Conservation (phyloP, 2,797 vertebrate genomes). For the Gymnodraco acuticeps region DNA sequence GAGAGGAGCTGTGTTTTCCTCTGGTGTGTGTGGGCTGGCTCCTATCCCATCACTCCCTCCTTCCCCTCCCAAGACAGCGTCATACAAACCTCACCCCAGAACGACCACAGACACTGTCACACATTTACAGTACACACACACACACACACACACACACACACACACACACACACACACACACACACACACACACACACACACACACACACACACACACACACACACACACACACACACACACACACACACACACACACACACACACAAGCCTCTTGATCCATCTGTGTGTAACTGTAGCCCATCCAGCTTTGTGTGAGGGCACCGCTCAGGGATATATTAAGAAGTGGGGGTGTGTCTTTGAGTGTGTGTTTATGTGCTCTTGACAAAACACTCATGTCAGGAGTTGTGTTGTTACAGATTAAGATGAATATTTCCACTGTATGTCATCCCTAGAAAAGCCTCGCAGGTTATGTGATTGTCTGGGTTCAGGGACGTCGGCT, state of each 20-base stretch:
- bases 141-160: constrained; percentile 1
- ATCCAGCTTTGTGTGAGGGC: constrained; percentile 46
- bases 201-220: constrained; percentile 1
- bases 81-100: constrained; percentile 18
- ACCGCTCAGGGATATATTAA: constrained; percentile 43
- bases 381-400: constrained; percentile 42
- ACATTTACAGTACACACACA: constrained; percentile 25
- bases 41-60: constrained; percentile 11
- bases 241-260: constrained; percentile 4
- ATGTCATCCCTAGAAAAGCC: constrained; percentile 18
- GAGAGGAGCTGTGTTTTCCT: background rate
- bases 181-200: constrained; percentile 12
- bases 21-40: background rate
- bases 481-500: constrained; percentile 19
- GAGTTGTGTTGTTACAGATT: constrained; percentile 52
- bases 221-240: constrained; percentile 1
- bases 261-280: constrained; percentile 31
- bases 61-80: constrained; percentile 6
- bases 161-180: constrained; percentile 9
- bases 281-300: constrained; percentile 48
- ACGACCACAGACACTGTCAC: constrained; percentile 5
- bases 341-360: constrained; percentile 12
- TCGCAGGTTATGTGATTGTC: background rate
- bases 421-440: constrained; percentile 40
- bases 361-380: constrained; percentile 8